These are phyloP conservation scores for Hipparchia sbordonii DNA, from an alignment of 2,888 invertebrate species.

Conservation along the genomic window DNA sequence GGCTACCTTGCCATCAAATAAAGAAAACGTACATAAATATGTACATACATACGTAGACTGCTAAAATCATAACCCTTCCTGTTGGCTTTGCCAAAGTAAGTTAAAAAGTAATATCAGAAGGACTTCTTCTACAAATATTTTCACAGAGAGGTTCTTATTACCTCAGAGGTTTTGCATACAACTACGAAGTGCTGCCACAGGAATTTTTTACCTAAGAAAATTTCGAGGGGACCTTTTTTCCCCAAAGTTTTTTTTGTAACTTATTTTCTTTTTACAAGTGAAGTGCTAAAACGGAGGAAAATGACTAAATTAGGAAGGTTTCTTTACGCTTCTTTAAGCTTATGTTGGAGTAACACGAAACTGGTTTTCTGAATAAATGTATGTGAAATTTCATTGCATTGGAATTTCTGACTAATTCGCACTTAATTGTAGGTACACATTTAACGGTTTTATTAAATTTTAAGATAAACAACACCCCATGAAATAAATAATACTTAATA, in stretches of 20 bases:
- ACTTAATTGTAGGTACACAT: too few relatives aligned
- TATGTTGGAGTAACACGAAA: background rate
- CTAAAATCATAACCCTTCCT: too few relatives aligned
- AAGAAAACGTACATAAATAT: too few relatives aligned
- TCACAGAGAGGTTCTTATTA: constrained; percentile 28
- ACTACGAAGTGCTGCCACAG: constrained; percentile 14
- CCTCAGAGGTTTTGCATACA: constrained; percentile 22
- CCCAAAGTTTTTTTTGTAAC: constrained; percentile 4
- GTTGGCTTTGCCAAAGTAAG: too few relatives aligned
- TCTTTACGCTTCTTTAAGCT: background rate
- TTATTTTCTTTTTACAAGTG: constrained; percentile 9
- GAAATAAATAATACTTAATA: too few relatives aligned
- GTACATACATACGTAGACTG: too few relatives aligned
- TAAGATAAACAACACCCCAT: too few relatives aligned
- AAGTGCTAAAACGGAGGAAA: background rate
- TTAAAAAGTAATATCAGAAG: background rate
- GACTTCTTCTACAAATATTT: constrained; percentile 23
- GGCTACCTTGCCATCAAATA: too few relatives aligned
- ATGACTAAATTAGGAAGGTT: constrained; percentile 5
- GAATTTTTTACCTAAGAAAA: constrained; percentile 10
- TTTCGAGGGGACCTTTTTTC: constrained; percentile 4
- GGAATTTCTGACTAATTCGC: too few relatives aligned
- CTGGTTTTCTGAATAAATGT: background rate
- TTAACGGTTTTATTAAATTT: too few relatives aligned
- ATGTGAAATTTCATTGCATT: too few relatives aligned